Conservation (phyloP, 2,113 vertebrate species). For the Semnornis frantzii region DNA sequence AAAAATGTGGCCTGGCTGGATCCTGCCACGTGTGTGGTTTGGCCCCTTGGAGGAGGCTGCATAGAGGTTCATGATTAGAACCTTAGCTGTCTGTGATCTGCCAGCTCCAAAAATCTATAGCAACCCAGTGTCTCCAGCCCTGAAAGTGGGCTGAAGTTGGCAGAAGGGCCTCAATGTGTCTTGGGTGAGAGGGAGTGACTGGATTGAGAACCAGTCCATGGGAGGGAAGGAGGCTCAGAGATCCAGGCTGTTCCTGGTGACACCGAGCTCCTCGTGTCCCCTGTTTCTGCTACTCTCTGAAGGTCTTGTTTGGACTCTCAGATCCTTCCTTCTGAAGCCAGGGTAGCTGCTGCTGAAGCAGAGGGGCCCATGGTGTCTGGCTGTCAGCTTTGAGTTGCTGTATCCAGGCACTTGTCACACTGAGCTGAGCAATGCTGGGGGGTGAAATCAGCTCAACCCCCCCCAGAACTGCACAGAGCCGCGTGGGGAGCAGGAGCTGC, state of each 20-base stretch:
- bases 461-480: background rate
- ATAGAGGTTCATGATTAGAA: background rate
- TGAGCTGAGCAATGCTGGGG: background rate
- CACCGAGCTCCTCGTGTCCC: fast-evolving
- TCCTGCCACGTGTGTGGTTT: fast-evolving
- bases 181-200: background rate
- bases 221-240: background rate
- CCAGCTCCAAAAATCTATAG: background rate
- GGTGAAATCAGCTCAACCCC: background rate
- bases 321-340: background rate
- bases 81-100: background rate
- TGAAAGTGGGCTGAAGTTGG: background rate
- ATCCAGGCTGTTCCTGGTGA: background rate
- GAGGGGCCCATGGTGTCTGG: background rate
- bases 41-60: fast-evolving
- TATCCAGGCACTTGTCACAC: background rate
- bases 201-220: background rate
- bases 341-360: background rate
- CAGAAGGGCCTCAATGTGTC: background rate
- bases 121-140: background rate
- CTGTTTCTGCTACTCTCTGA: background rate
- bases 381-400: constrained; percentile 25
- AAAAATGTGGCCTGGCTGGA: fast-evolving
- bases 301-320: background rate
- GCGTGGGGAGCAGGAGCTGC: background rate